These are phyloP conservation scores for Coecobrya sp. DNA, from an alignment of 2,888 invertebrate species.

Conservation along the genomic window DNA sequence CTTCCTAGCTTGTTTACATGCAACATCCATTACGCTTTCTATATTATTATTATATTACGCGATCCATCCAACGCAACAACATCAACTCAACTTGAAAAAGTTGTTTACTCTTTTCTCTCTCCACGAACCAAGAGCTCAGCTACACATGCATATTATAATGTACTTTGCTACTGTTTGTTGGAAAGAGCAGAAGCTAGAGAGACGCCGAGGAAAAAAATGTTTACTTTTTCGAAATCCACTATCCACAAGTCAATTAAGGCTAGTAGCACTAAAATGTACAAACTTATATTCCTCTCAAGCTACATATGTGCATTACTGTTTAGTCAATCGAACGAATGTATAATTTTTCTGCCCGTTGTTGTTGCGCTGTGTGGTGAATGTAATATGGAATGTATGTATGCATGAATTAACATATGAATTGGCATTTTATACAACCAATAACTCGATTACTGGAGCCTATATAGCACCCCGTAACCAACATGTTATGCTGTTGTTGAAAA, in stretches of 20 bases:
- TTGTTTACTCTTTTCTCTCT: slow-evolving; percentile 72
- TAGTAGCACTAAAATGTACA: slow-evolving; percentile 9
- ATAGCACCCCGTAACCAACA: not conserved
- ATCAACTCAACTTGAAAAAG: slow-evolving; percentile 47
- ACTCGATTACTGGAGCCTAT: not conserved
- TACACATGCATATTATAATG: not conserved
- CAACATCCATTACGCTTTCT: slow-evolving; percentile 70
- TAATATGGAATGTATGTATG: slow-evolving; percentile 24
- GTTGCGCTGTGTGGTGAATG: not conserved
- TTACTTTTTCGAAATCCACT: slow-evolving; percentile 67
- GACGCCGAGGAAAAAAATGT: slow-evolving; percentile 19
- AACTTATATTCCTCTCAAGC: not conserved
- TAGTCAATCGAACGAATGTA: slow-evolving; percentile 9
- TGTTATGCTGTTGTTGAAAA: slow-evolving; percentile 24
- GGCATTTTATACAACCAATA: slow-evolving; percentile 51
- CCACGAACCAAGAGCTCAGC: slow-evolving; percentile 27
- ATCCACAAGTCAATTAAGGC: slow-evolving; percentile 73
- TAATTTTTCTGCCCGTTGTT: slow-evolving; percentile 19
- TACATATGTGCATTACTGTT: not conserved
- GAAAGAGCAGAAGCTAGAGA: not conserved
- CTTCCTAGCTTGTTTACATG: slow-evolving; percentile 65
- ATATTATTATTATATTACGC: slow-evolving; percentile 58
- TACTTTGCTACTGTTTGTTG: not conserved
- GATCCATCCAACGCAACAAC: slow-evolving; percentile 31
- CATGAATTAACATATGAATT: slow-evolving; percentile 59